phyloP scores from a whole-genome alignment of 2,113 vertebrate species.

The Cisticola juncidis region DNA sequence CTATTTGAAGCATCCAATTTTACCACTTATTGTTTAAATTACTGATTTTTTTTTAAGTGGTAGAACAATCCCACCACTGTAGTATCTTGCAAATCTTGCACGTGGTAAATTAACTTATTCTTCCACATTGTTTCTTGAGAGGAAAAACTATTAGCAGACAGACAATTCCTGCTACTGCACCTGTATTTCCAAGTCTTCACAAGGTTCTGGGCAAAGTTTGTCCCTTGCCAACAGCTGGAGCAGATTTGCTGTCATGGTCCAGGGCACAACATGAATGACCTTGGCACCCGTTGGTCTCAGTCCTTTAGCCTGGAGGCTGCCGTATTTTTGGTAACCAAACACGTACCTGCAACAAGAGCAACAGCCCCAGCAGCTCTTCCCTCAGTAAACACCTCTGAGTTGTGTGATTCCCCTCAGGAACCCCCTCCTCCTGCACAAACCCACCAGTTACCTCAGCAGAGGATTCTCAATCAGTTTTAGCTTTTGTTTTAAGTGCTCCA shows the following conservation, averaged over 20 bases:
- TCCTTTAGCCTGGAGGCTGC: constrained; percentile 84
- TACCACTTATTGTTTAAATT: not conserved
- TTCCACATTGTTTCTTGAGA: not conserved
- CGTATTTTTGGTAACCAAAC: constrained; percentile 86
- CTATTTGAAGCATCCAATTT: not conserved
- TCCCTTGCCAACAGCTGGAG: constrained; percentile 83
- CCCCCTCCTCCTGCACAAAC: not conserved
- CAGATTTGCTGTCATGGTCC: constrained; percentile 71
- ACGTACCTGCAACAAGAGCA: constrained; percentile 82
- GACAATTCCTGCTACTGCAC: constrained; percentile 60
- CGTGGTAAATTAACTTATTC: not conserved
- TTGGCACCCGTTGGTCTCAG: constrained; percentile 69
- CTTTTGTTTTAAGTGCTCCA: constrained; percentile 88
- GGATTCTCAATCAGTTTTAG: constrained; percentile 94
- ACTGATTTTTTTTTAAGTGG: not conserved
- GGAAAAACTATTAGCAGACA: not conserved
- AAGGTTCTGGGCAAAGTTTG: constrained; percentile 77
- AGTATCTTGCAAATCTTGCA: not conserved
- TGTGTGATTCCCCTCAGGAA: not conserved
- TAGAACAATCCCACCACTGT: not conserved
- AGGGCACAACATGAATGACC: constrained; percentile 85
- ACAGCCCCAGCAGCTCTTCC: not conserved
- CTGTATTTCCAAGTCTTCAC: constrained; percentile 84
- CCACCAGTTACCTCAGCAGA: constrained; percentile 78
- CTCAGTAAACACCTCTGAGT: not conserved